Evolutionary conservation across 2,797 vertebrate genomes (phyloP).

Genomic region (Ataeniobius toweri): DNA sequence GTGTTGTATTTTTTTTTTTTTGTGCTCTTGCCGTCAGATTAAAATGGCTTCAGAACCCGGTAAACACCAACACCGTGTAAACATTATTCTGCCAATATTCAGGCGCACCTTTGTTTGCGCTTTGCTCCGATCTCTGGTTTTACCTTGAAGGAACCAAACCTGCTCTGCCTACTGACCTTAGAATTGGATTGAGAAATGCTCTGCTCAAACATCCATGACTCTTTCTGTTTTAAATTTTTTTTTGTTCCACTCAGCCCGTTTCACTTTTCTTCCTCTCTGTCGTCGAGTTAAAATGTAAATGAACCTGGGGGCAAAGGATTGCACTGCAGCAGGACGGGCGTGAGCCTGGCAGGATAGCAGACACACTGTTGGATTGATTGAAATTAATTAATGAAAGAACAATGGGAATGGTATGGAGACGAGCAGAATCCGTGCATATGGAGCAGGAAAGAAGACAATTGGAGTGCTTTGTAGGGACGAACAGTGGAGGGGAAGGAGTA

Average conservation of each 20-base stretch:
- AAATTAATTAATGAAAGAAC: slow-evolving; percentile 30
- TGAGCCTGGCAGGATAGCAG: slow-evolving; percentile 25
- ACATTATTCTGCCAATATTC: not conserved
- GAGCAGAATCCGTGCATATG: slow-evolving; percentile 3
- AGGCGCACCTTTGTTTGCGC: slow-evolving; percentile 49
- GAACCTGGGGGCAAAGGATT: not conserved
- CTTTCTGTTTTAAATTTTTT: slow-evolving; percentile 6
- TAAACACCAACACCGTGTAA: slow-evolving; percentile 6
- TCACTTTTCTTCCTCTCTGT: not conserved
- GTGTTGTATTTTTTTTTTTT: not conserved
- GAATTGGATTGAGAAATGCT: slow-evolving; percentile 18
- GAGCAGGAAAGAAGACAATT: not conserved
- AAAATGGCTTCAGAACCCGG: not conserved
- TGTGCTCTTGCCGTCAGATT: not conserved
- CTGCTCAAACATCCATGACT: not conserved
- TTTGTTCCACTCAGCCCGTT: not conserved
- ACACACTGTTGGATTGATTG: slow-evolving; percentile 29
- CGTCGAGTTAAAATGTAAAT: not conserved
- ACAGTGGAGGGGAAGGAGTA: not conserved
- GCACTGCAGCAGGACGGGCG: slow-evolving; percentile 8
- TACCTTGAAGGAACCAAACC: not conserved
- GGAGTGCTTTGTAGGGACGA: not conserved
- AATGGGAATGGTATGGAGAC: slow-evolving; percentile 19
- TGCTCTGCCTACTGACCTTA: not conserved
- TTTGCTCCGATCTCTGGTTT: slow-evolving; percentile 12